Conservation (phyloP, 2,888 invertebrate species). For the Calliopum simillimum region DNA sequence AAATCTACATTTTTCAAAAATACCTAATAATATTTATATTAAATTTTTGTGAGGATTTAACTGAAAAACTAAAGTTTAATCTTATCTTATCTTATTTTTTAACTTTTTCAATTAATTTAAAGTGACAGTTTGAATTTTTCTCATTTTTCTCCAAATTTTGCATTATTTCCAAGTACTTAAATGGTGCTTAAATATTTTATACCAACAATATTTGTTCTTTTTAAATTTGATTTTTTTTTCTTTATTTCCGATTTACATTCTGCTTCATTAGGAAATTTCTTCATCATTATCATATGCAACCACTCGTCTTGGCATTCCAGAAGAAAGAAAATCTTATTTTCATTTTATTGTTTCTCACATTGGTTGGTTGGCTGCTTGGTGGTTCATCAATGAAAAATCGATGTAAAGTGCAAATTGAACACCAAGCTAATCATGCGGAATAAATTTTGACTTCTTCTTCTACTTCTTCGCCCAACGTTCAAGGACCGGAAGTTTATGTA, state of each 20-base stretch:
- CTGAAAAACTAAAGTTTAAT: too few relatives aligned
- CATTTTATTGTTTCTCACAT: constrained; percentile 28
- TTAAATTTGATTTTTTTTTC: constrained; percentile 35
- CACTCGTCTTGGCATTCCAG: constrained; percentile 43
- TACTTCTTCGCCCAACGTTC: neutral
- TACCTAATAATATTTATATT: too few relatives aligned
- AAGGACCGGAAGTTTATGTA: neutral
- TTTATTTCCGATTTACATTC: constrained; percentile 31
- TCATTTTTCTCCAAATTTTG: too few relatives aligned
- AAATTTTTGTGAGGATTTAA: too few relatives aligned
- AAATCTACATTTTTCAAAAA: too few relatives aligned
- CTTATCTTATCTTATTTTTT: too few relatives aligned
- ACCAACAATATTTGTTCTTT: constrained; percentile 26
- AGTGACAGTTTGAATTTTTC: too few relatives aligned
- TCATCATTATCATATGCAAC: constrained; percentile 62
- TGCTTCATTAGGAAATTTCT: constrained; percentile 25
- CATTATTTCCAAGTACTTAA: too few relatives aligned
- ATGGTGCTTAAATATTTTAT: neutral
- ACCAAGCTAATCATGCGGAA: constrained; percentile 64
- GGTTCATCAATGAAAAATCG: constrained; percentile 21
- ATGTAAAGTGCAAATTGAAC: constrained; percentile 53
- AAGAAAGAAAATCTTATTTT: constrained; percentile 31
- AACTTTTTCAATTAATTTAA: too few relatives aligned
- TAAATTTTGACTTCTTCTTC: constrained; percentile 53
- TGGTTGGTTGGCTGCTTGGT: constrained; percentile 22